Evolutionary conservation across 2,113 vertebrate species (phyloP), one percentile per base, ranked within the genome.

Genomic region (Heptranchias perlo): DNA sequence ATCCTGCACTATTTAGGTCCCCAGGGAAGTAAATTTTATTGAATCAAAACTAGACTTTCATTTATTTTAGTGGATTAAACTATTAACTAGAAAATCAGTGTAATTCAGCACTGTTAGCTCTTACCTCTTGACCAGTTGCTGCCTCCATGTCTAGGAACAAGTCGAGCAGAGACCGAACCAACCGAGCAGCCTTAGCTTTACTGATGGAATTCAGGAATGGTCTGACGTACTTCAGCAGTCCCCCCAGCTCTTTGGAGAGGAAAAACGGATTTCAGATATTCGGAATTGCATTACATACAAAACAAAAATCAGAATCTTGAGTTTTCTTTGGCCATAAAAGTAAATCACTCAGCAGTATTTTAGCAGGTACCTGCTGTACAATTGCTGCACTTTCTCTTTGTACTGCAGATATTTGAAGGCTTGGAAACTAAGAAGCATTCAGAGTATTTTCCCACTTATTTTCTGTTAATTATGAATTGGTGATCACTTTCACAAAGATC

Each of bases 111-210:
- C 14, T 31, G 13, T 69, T 95, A 18, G 92, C 65, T 47, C 98
- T 98, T 91, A 99, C 99, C 98, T 99, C 99, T 97, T 99, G 99
- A 44, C 99, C 99, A 0, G 99, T 99, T 0, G 99, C 99, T 95
- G 99, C 99, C 97, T 99, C 99, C 99, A 99, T 99, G 96, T 99
- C 99, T 54, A 99, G 98, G 96, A 99, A 99, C 2, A 99, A 98
- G 97, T 99, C 99, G 54, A 99, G 98, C 96, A 99, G 98, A 11
- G 98, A 99, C 7, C 99, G 98, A 62, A 99, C 99, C 62, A 99
- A 97, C 10, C 99, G 98, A 25, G 99, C 99, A 1, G 99, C 99
- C 97, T 99, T 99, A 87, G 98, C 98, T 96, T 98, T 98, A 97
- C 98, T 98, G 97, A 99, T 99, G 96, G 99, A 99, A 97, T 99